Base-by-base conservation (phyloP, 2,888 invertebrate genomes). In the Platerodrilus igneus region DNA sequence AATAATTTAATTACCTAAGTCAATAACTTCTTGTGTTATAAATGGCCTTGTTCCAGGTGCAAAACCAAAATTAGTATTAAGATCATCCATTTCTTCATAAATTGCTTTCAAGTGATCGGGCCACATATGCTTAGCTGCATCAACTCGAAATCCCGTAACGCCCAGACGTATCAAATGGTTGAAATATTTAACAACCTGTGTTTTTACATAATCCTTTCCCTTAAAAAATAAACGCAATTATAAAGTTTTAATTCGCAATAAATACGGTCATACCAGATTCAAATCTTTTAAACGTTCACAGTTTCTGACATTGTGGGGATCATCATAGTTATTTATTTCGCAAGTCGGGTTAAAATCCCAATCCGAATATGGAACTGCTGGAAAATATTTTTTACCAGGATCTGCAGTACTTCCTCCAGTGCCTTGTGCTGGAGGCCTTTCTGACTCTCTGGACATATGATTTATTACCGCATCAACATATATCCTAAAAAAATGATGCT, bases 361-460 rank as follows among this genome's bases (percentile, higher is more conserved):
- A 0, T 63, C 54, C 0, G 75, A 68, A 53, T 77, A 89, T 0
- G 87, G 84, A 0, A 88, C 84, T 0, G 68, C 71, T 1, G 75
- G 75, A 50, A 69, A 77, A 2, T 53, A 45, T 35, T 63, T 64
- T 4, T 50, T 52, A 0, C 47, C 55, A 6, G 76, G 67, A 50
- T 77, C 67, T 1, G 76, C 78, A 0, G 59, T 65, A 22, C 75
- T 68, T 23, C 84, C 81, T 2, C 68, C 81, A 0, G 77, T 78
- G 27, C 83, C 80, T 0, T 76, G 83, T 5, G 2, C 55, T 2
- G 52, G 55, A 29, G 47, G 36, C 15, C 47, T 45, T 1, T 56
- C 78, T 0, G 84, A 79, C n/a, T n/a, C n/a, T n/a, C n/a, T n/a
- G n/a, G n/a, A n/a, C 92, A 92, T 92, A 65, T 93, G 92, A 66